phyloP scores from a whole-genome alignment of 2,888 invertebrate species.

The Eubasilissa splendida region DNA sequence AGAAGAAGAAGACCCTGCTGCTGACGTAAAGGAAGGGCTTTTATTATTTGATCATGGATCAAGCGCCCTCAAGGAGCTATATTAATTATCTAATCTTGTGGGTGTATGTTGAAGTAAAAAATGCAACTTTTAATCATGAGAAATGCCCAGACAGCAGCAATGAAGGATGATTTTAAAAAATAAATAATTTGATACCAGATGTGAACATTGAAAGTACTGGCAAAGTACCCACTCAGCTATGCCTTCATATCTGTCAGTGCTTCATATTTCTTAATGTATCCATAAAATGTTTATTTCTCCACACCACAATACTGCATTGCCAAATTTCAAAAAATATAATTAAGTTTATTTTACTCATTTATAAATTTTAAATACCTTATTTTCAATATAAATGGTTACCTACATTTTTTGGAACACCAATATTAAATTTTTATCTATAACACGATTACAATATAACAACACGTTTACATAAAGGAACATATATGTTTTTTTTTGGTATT shows the following conservation, averaged over 20 bases:
- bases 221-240: neutral
- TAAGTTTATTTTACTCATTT: constrained; percentile 42
- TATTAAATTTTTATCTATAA: constrained; percentile 51
- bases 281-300: constrained; percentile 8
- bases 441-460: constrained; percentile 55
- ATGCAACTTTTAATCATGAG: too few relatives aligned
- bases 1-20: too few relatives aligned
- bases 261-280: neutral
- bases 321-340: constrained; percentile 42
- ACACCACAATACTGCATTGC: constrained; percentile 42
- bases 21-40: too few relatives aligned
- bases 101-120: too few relatives aligned
- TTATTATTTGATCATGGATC: too few relatives aligned
- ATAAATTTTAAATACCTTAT: constrained; percentile 46
- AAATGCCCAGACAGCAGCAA: too few relatives aligned
- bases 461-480: constrained; percentile 56
- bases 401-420: constrained; percentile 54
- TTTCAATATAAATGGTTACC: constrained; percentile 54
- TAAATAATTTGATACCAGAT: too few relatives aligned
- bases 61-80: too few relatives aligned
- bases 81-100: too few relatives aligned
- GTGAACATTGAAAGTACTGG: neutral
- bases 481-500: constrained; percentile 53
- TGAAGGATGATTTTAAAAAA: too few relatives aligned
- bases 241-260: constrained; percentile 1